Evolutionary conservation across 2,888 invertebrate species (phyloP).

Genomic region (Hirtodrosophila cameraria): DNA sequence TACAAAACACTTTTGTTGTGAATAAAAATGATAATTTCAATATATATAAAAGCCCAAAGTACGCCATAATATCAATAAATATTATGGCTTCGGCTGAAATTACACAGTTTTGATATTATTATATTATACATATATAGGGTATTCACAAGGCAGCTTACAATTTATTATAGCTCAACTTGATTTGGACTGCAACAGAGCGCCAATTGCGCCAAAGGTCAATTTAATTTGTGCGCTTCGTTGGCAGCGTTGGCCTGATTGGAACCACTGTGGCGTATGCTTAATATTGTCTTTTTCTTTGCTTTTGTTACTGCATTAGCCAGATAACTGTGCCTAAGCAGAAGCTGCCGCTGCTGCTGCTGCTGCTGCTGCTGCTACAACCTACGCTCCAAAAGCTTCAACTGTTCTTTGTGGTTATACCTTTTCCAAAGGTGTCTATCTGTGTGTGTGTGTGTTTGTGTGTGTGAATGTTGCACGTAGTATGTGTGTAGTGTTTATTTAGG

Average conservation of each 20-base stretch:
- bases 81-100: no score
- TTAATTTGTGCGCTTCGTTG: conserved; percentile 62
- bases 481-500: conserved; percentile 53
- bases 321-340: conserved; percentile 31
- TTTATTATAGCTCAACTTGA: conserved; percentile 13
- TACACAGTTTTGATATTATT: no score
- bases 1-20: no score
- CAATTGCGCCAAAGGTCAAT: conserved; percentile 68
- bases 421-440: neutral
- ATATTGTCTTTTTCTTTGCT: conserved; percentile 29
- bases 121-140: conserved; percentile 4
- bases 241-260: conserved; percentile 45
- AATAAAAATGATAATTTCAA: no score
- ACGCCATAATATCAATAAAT: no score
- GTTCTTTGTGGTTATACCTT: conserved; percentile 32
- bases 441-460: conserved; percentile 11
- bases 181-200: conserved; percentile 25
- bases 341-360: no score
- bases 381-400: conserved; percentile 17
- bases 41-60: no score
- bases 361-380: conserved; percentile 3
- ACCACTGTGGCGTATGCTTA: conserved; percentile 58
- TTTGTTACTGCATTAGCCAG: conserved; percentile 45
- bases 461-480: conserved; percentile 8
- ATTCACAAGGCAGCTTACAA: conserved; percentile 4